phyloP scores from a whole-genome alignment of 2,113 vertebrate genomes.

The Ptychochromis oligacanthus region DNA sequence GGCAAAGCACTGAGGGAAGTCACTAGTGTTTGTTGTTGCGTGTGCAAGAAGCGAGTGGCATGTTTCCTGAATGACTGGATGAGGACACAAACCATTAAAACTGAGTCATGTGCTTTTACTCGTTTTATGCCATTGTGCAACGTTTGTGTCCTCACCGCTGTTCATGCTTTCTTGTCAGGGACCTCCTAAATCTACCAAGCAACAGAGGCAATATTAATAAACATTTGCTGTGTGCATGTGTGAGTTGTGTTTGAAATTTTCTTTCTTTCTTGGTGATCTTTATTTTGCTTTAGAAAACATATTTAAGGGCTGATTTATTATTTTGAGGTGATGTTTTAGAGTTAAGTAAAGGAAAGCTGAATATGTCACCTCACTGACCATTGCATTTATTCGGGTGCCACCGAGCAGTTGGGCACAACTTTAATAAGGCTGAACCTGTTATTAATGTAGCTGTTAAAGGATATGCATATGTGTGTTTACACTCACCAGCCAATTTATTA shows the following conservation, averaged over 20 bases:
- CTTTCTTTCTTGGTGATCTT: background rate
- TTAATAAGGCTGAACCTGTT: background rate
- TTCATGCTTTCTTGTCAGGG: background rate
- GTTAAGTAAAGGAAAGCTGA: background rate
- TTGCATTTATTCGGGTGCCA: background rate
- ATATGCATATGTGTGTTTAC: background rate
- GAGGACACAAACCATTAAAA: slow-evolving; percentile 10
- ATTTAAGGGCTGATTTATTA: background rate
- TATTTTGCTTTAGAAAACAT: background rate
- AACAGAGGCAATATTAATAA: slow-evolving; percentile 30
- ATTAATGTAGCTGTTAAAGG: background rate
- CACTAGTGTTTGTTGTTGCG: background rate
- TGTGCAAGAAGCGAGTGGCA: slow-evolving; percentile 10
- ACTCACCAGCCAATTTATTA: no score
- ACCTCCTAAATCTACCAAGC: slow-evolving; percentile 26
- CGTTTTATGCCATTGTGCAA: slow-evolving; percentile 30
- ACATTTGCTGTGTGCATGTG: background rate
- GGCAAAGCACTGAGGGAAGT: background rate
- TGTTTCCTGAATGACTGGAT: background rate
- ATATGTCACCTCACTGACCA: background rate
- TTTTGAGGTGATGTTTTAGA: background rate
- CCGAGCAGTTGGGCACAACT: no score
- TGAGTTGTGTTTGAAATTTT: background rate
- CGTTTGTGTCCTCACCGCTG: slow-evolving; percentile 24
- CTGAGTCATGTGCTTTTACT: slow-evolving; percentile 18